Conservation (phyloP, 2,797 vertebrate species). For the Micromesistius poutassou region DNA sequence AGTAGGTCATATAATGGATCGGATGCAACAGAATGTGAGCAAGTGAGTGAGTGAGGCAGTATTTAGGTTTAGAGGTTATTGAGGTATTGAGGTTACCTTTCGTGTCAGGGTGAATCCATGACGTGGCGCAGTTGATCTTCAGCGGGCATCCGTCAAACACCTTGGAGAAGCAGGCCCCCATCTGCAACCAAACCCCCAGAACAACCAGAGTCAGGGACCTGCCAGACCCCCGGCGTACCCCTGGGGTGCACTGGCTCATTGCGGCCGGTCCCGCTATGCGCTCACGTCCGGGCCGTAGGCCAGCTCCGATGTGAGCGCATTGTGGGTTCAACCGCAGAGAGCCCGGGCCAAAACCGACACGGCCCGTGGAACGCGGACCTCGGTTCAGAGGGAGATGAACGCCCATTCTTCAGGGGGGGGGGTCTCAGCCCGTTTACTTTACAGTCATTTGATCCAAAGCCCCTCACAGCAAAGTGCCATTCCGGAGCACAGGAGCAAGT, state of each 20-base stretch:
- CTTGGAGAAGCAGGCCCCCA: slow-evolving; percentile 99
- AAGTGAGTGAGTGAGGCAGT: neutral
- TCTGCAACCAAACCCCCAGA: slow-evolving; percentile 71
- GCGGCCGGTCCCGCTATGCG: too few species aligned
- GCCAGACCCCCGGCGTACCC: neutral
- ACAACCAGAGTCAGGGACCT: neutral
- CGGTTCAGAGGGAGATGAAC: slow-evolving; percentile 31
- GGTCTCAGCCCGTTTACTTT: too few species aligned
- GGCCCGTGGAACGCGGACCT: slow-evolving; percentile 41
- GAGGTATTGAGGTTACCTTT: slow-evolving; percentile 88
- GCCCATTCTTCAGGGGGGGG: neutral
- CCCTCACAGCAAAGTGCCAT: neutral
- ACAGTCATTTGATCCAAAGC: neutral
- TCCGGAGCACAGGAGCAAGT: neutral
- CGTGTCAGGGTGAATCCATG: slow-evolving; percentile 98
- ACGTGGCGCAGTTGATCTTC: slow-evolving; percentile 98
- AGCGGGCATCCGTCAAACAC: slow-evolving; percentile 98
- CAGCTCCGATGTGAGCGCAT: slow-evolving; percentile 6
- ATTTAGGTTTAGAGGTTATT: too few species aligned
- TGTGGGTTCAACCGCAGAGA: slow-evolving; percentile 15
- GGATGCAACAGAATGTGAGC: neutral
- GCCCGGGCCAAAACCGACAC: slow-evolving; percentile 36
- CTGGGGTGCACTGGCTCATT: too few species aligned
- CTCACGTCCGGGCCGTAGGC: too few species aligned
- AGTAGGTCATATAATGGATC: neutral